phyloP scores from a whole-genome alignment of 2,113 vertebrate species.

The Meleagris gallopavo region DNA sequence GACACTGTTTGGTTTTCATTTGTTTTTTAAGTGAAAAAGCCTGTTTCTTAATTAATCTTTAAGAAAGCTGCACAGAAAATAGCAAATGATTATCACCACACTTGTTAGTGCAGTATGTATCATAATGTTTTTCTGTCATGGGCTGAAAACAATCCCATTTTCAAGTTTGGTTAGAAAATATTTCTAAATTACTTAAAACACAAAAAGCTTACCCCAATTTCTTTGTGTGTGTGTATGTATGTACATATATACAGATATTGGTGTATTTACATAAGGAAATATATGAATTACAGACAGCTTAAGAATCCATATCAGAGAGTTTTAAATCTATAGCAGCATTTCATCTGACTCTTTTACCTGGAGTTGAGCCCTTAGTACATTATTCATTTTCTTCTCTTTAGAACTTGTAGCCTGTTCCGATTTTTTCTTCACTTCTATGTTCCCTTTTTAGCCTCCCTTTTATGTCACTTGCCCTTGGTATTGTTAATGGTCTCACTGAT shows the following conservation, averaged over 20 bases:
- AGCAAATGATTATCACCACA: background rate
- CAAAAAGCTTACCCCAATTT: background rate
- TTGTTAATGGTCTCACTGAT: background rate
- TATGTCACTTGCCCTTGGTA: background rate
- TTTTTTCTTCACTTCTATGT: background rate
- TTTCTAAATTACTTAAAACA: background rate
- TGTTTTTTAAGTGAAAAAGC: background rate
- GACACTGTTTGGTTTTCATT: background rate
- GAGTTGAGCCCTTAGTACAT: background rate
- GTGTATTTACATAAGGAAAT: background rate
- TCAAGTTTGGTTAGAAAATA: background rate
- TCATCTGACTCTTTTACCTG: background rate
- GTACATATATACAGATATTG: too few species aligned
- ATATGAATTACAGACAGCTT: background rate
- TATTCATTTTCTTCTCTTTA: background rate
- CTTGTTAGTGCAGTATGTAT: background rate
- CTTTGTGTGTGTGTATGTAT: too few species aligned
- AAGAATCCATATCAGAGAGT: background rate
- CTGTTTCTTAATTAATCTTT: background rate
- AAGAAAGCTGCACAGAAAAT: background rate
- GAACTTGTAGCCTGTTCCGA: background rate
- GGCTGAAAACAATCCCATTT: background rate
- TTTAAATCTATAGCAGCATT: background rate
- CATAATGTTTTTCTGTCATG: background rate
- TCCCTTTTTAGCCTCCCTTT: background rate